Percentiles rank a stretch among this genome's conserved stretches.
These are phyloP conservation scores for Atta texana DNA, from an alignment of 1,140 invertebrate species.

Conservation along the genomic window DNA sequence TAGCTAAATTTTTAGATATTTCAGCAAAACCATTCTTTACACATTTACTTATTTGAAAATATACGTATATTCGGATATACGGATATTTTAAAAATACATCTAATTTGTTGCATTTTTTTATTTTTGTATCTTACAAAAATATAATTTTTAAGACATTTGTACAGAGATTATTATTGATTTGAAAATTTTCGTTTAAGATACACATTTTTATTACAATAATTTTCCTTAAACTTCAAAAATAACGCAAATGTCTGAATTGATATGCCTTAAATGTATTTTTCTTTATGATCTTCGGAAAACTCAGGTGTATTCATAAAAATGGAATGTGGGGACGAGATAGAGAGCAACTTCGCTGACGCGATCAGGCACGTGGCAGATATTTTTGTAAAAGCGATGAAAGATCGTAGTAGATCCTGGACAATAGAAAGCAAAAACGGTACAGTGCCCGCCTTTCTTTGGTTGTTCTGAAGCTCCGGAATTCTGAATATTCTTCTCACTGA, in stretches of 20 bases:
- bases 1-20: no score
- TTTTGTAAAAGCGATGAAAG: constrained; percentile 66
- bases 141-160: background rate
- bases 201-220: constrained; percentile 1
- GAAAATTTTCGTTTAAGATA: background rate
- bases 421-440: constrained; percentile 21
- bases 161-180: background rate
- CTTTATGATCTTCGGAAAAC: constrained; percentile 19
- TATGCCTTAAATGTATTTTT: background rate
- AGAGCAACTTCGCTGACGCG: constrained; percentile 50
- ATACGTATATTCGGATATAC: background rate
- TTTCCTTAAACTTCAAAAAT: background rate
- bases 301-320: constrained; percentile 16
- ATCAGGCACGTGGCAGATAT: constrained; percentile 73
- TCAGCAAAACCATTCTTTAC: no score
- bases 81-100: background rate
- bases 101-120: background rate
- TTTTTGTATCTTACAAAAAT: background rate
- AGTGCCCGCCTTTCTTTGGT: constrained; percentile 20
- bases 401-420: constrained; percentile 51
- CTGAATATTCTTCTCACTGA: constrained; percentile 64
- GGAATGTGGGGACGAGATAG: constrained; percentile 2
- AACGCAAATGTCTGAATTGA: background rate
- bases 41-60: no score
- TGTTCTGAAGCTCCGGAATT: constrained; percentile 60